Evolutionary conservation across 2,888 invertebrate species (phyloP), one percentile per base, ranked within the genome.

Genomic region (Pyralis farinalis): DNA sequence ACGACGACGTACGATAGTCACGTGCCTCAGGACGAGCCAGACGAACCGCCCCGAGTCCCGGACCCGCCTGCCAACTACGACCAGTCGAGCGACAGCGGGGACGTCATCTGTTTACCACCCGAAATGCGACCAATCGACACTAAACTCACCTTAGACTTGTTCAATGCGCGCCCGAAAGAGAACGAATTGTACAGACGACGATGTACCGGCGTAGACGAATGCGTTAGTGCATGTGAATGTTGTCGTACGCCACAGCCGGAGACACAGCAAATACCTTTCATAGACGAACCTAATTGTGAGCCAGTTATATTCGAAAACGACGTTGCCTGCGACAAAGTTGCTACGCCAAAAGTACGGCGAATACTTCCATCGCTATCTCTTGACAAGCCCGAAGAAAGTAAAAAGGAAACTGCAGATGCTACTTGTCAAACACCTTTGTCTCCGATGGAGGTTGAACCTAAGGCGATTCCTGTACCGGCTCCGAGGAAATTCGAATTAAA

Each of bases 201-300:
- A 21, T 79, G 83, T 59, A 86, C 85, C 1, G 81, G 68, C 1
- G 58, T 77, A 7, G 76, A 78, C 43, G 86, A 87, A 39, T 88
- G 87, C 51, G 84, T 77, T 12, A 84, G 83, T 47, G 85, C 85
- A 4, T 88, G 87, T 51, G 86, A 85, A 25, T 88, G 87, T 46
- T 88, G 87, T 45, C 85, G 87, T 40, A 77, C 80, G 21, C 87
- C 85, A 28, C 86, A 85, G 43, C 87, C 87, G 0, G 87, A 88
- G 43, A 44, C 74, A 0, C 75, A 74, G 12, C 77, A 68, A 21
- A 90, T 90, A 44, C 89, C 90, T 0, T 90, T 55, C 57, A 90
- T 90, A 35, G 90, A 90, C 57, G 89, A 85, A 42, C 85, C 87
- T 0, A 78, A 74, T 48, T 81, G 63, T 0, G 88, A 89, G 43